phyloP scores from a whole-genome alignment of 2,888 invertebrate genomes.

The Protonemura montana region DNA sequence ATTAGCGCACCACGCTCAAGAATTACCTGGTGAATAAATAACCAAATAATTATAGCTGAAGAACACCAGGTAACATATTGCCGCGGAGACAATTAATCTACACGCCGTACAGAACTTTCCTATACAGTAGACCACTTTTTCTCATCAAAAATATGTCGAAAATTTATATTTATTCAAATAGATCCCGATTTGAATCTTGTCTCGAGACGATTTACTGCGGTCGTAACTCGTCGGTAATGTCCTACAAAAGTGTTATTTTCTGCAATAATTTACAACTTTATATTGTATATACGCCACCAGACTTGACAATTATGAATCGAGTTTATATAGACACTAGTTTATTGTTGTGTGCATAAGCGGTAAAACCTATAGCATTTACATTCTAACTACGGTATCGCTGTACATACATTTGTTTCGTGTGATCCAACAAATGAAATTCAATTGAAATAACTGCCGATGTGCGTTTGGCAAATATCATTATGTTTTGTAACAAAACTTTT shows the following conservation, averaged over 20 bases:
- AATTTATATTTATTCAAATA: conserved; percentile 12
- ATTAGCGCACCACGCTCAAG: background rate
- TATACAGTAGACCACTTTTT: background rate
- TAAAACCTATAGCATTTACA: background rate
- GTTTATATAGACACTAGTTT: background rate
- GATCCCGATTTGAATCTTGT: background rate
- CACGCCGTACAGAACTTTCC: background rate
- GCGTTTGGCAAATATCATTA: background rate
- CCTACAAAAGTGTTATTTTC: background rate
- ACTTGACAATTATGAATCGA: background rate
- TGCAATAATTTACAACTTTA: background rate
- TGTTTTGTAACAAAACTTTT: background rate
- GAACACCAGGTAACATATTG: background rate
- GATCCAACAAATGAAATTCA: background rate
- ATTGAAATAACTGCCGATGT: background rate
- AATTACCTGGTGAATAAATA: background rate
- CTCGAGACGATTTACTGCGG: background rate
- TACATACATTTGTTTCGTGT: background rate
- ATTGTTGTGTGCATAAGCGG: background rate
- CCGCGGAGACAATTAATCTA: background rate
- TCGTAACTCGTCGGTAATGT: background rate
- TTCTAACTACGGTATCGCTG: background rate
- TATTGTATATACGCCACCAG: background rate
- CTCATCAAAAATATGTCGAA: background rate
- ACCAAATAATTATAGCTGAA: background rate